Base-by-base conservation (phyloP, 1,140 invertebrate genomes). In the Sweltsa coloradensis region DNA sequence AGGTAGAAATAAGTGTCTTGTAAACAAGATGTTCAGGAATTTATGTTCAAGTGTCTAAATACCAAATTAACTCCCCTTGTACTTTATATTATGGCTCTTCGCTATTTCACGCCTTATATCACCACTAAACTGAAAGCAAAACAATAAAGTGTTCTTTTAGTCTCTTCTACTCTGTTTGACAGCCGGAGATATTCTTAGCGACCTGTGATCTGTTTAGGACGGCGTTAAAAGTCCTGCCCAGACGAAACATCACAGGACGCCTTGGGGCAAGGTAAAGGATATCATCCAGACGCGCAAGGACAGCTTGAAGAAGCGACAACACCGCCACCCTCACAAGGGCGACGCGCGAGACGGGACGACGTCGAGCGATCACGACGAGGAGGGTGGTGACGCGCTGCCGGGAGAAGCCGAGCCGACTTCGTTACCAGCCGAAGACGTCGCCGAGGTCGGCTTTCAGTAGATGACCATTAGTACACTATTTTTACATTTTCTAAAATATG, bases 221-320 rank as follows among this genome's bases (percentile, higher is more conserved):
- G 37, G 37, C 2, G 18, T 40, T 6, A n/a, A 9, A n/a, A 40
- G 16, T 19, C 3, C 18, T 19, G 13, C 37, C 2, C 24, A 44
- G 9, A 26, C 22, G 26, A 72, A 72, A 50, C 60, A 66, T 1
- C 68, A 70, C 56, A 73, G 73, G 61, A 80, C 75, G 26, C 73
- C 78, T 0, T 82, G 80, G 79, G 75, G 73, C 1, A 78, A 79
- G 58, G 76, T 83, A 60, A 75, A 78, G 53, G 76, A 79, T 52
- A 83, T 83, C 22, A 79, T 84, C 47, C 76, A 82, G 56, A 76
- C 78, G 0, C 65, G 77, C 31, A 68, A 73, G 44, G 79, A 80
- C 41, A 83, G 78, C 19, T 67, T 79, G 7, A 78, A 75, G 60
- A 75, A 72, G 56, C 47, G 50, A 14, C n/a, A n/a, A n/a, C 41